Evolutionary conservation across 2,113 vertebrate genomes (phyloP).

Genomic region (Ia io): DNA sequence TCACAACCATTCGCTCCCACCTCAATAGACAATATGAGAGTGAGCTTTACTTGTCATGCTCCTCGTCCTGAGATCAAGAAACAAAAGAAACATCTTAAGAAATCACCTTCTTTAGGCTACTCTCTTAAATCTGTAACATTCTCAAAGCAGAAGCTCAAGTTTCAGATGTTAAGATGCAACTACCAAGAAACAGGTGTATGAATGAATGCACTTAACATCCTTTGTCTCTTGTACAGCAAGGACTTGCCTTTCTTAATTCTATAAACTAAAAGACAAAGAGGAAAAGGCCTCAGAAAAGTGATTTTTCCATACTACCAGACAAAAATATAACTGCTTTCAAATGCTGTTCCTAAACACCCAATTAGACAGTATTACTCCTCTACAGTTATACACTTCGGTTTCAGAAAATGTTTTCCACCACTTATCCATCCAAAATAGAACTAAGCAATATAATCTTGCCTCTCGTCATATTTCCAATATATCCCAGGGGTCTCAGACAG

Average conservation of each 20-base stretch:
- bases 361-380: slow-evolving; percentile 42
- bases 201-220: not conserved
- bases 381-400: slow-evolving; percentile 27
- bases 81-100: slow-evolving; percentile 34
- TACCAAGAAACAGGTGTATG: not conserved
- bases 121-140: slow-evolving; percentile 11
- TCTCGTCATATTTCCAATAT: slow-evolving; percentile 3
- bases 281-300: not conserved
- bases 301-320: slow-evolving; percentile 25
- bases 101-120: not conserved
- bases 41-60: slow-evolving; percentile 1
- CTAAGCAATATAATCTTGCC: not conserved
- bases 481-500: not conserved
- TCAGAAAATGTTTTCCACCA: slow-evolving; percentile 65
- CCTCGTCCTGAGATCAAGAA: slow-evolving; percentile 22
- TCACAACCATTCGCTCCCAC: not conserved
- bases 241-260: not conserved
- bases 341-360: slow-evolving; percentile 16
- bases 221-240: slow-evolving; percentile 16
- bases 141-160: slow-evolving; percentile 21
- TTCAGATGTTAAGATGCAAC: not conserved
- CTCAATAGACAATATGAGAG: not conserved
- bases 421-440: slow-evolving; percentile 26
- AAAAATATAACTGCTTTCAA: slow-evolving; percentile 43
- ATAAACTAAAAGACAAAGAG: not conserved